phyloP scores from a whole-genome alignment of 2,888 invertebrate genomes.

The Rotaria socialis region DNA sequence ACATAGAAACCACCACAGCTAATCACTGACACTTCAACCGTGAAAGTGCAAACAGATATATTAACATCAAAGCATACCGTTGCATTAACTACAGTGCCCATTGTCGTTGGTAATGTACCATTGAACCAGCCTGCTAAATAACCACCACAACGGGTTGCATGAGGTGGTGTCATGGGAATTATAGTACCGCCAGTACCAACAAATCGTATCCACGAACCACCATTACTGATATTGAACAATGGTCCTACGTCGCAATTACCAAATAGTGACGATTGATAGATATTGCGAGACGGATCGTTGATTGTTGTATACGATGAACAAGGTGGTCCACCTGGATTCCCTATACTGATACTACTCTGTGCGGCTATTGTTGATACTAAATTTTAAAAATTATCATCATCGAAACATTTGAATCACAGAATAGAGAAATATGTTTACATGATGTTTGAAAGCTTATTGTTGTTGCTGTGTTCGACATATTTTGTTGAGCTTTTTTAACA shows the following conservation, averaged over 20 bases:
- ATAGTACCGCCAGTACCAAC: not conserved
- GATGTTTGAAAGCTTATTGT: not conserved
- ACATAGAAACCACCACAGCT: not conserved
- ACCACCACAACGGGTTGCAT: not conserved
- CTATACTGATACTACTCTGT: not conserved
- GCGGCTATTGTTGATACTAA: not conserved
- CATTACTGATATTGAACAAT: not conserved
- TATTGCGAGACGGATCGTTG: not conserved
- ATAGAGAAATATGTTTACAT: not conserved
- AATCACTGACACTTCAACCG: not conserved
- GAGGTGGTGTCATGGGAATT: not conserved
- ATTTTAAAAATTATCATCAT: not conserved
- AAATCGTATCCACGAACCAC: not conserved
- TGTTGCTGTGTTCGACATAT: not conserved
- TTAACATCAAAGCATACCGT: not conserved
- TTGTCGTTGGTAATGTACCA: not conserved
- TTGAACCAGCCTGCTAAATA: not conserved
- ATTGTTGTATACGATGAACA: not conserved
- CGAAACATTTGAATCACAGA: not conserved
- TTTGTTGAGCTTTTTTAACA: not conserved
- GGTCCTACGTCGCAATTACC: not conserved
- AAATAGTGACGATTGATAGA: not conserved
- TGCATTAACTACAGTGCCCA: not conserved
- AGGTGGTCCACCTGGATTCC: not conserved
- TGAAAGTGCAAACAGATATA: fast-evolving